Evolutionary conservation across 2,113 vertebrate genomes (phyloP), one percentile per base, ranked within the genome.

Genomic region (Notechis scutatus): DNA sequence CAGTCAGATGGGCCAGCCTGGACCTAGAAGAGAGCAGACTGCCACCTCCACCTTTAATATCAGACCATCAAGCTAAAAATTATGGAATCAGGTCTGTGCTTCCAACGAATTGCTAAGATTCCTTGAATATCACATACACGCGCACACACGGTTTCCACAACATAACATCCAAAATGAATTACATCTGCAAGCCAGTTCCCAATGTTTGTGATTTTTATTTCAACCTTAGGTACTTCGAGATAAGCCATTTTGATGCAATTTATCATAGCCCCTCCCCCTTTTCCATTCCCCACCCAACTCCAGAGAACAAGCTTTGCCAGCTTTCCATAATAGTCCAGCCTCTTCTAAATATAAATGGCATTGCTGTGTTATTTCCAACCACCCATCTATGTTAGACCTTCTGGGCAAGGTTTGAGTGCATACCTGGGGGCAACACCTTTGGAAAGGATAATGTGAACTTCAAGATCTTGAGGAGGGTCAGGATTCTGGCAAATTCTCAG

Each of bases 371-470:
- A n/a, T 39, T 21, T 34, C 24, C 39, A 34, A 2, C 34, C 42
- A 47, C 0, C 24, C 3, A 34, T 34, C 21, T 42, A 57, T 10
- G 26, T 39, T 26, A 39, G 74, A 81, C 34, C 7, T 7, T 21
- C 74, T 42, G 34, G 2, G 15, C 56, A 56, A 42, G 20, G 85
- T 81, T 34, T 9, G 21, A 29, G 34, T 96, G 96, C 47, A 97
- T 57, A 97, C 97, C 95, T 94, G 0, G 98, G 97, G 0, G 97
- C 97, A 0, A 96, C 95, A 2, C 97, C 97, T 92, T 96, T 96
- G 6, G 98, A 97, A 92, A 95, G 96, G 88, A 98, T 96, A 90
- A 98, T 87, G 2, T 98, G 98, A 74, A 98, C 97, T 81, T 98
- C 97, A 0, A 94, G 94, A 55, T 90, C 91, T 21, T 34, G 26